Conservation (phyloP, 2,113 vertebrate genomes). For the Orcinus orca region DNA sequence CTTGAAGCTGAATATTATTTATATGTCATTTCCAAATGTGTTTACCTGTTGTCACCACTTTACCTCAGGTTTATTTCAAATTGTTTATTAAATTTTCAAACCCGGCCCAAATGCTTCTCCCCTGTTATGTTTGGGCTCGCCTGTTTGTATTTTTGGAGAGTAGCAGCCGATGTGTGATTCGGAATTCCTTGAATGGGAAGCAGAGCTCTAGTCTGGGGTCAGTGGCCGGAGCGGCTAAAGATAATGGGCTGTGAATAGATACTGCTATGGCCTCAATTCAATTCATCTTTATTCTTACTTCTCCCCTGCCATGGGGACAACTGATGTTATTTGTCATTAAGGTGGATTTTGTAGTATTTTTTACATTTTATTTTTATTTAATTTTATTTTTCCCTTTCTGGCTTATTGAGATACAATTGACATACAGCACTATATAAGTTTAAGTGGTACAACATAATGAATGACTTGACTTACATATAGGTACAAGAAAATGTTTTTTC, state of each 20-base stretch:
- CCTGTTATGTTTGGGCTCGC: neutral
- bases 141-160: neutral
- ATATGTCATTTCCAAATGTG: neutral
- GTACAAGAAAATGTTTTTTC: neutral
- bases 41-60: neutral
- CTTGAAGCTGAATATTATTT: neutral
- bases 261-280: neutral
- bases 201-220: neutral
- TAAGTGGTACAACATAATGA: neutral
- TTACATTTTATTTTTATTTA: neutral
- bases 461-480: neutral
- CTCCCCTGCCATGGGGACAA: neutral
- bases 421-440: neutral
- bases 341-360: neutral
- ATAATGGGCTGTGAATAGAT: neutral
- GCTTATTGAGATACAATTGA: neutral
- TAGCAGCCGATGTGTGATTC: neutral
- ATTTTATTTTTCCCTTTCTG: neutral
- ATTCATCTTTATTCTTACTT: slow-evolving; percentile 22
- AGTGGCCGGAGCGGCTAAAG: neutral
- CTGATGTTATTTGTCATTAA: neutral
- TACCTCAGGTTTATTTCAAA: neutral
- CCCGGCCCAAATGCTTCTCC: neutral
- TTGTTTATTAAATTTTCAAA: neutral
- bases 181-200: neutral